Evolutionary conservation across 2,888 invertebrate species (phyloP).

Genomic region (Lumbricus terrestris): DNA sequence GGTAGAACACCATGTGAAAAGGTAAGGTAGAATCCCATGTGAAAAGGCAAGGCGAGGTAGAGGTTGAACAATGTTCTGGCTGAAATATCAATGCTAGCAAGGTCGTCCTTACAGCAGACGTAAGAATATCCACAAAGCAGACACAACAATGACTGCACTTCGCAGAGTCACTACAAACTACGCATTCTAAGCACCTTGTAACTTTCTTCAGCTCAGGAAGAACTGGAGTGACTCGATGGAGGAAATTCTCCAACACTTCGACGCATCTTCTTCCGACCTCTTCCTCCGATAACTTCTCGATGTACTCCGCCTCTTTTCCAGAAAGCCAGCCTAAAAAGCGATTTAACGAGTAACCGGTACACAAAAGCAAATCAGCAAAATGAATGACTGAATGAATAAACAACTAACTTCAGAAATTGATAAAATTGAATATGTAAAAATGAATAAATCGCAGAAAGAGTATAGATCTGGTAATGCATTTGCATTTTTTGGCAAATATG

Average conservation of each 20-base stretch:
- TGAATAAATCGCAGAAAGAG: too few relatives aligned
- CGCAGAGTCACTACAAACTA: too few relatives aligned
- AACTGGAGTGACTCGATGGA: slow-evolving; percentile 62
- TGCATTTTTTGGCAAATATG: too few relatives aligned
- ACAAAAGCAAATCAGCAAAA: neutral
- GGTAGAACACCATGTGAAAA: too few relatives aligned
- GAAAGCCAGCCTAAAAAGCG: slow-evolving; percentile 73
- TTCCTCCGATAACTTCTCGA: slow-evolving; percentile 81
- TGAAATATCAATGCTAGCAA: neutral
- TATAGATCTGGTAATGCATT: too few relatives aligned
- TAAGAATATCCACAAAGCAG: neutral
- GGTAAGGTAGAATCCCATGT: neutral
- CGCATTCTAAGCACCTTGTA: slow-evolving; percentile 36
- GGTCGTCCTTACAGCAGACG: too few relatives aligned
- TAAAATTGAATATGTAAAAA: neutral
- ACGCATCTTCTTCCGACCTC: slow-evolving; percentile 78
- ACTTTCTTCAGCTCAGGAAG: slow-evolving; percentile 35
- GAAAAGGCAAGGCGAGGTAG: neutral
- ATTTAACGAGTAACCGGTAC: slow-evolving; percentile 39
- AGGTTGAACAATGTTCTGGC: neutral
- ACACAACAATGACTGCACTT: neutral
- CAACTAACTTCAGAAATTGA: neutral
- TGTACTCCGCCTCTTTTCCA: slow-evolving; percentile 83
- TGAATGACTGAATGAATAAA: neutral
- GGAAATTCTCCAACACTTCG: slow-evolving; percentile 78